Base-by-base conservation (phyloP, 2,888 invertebrate species). In the Spisula solida region DNA sequence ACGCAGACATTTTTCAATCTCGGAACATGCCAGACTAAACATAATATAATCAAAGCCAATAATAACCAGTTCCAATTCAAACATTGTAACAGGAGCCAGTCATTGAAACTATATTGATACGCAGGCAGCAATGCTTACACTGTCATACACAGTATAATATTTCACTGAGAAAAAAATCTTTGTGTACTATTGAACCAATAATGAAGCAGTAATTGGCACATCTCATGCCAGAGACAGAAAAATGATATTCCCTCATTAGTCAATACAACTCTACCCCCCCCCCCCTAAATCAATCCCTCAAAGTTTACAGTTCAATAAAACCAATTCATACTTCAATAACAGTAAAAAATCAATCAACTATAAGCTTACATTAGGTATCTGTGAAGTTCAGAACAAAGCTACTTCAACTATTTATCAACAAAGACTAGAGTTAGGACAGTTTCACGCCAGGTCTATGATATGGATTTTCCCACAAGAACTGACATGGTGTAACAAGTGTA, bases 1-100 rank as follows among this genome's bases (percentile, higher is more conserved):
- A n/a, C 60, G 20, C 25, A 66, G 60, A 66, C 60, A 25, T 25
- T 66, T 66, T 66, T 25, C 60, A 66, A n/a, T 66, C 25, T 66
- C 8, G 60, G 60, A 66, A 66, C 60, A 66, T 66, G 60, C 25
- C 60, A 66, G 60, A 25, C 25, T n/a, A 66, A 66, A 25, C 60
- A 66, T 66, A 25, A 25, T 66, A 66, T 25, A 5, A 66, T 25
- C 60, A n/a, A 25, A 66, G 60, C 25, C 25, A 41, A 2, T 41
- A 66, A 66, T 66, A 66, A 25, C 25, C 60, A 66, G n/a, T 66
- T 66, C 60, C 41, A 66, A 66, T 66, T 25, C 25, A 66, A 25
- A 25, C n/a, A 25, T 25, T 25, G 60, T 66, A 66, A 66, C 25
- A 10, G n/a, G 25, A 66, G 60, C 60, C 60, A 25, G 60, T 66